Evolutionary conservation across 2,797 vertebrate species (phyloP), one percentile per base, ranked within the genome.

Genomic region (Acropternis orthonyx): DNA sequence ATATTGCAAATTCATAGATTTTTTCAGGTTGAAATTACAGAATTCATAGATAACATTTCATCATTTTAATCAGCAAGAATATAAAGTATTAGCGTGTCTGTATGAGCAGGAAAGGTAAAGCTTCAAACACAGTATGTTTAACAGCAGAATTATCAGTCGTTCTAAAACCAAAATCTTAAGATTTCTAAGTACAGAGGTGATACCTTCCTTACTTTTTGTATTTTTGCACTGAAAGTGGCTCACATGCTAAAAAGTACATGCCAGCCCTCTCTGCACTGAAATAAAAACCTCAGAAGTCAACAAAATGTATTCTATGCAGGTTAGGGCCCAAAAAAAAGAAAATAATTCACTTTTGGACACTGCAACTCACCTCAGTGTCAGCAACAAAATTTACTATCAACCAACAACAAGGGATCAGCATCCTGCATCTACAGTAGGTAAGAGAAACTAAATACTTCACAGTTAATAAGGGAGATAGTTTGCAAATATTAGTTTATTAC

Each of bases 291-390:
- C 30, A 58, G 15, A 59, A 62, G 18, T 39, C 14, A 37, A 37
- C 6, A 71, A 67, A 71, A 84, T 43, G 0, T n/a, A 67, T 44
- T 59, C 17, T 10, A 36, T 24, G 12, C 22, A 85, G 43, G 5
- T 20, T 61, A 26, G 4, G 10, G 4, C 27, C 3, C 7, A 9
- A 12, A 28, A 51, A 6, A 5, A 0, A 0, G 0, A 30, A 68
- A 56, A 28, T 11, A 61, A 46, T 52, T 61, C 14, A n/a, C 21
- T 73, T 89, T 30, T 36, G 22, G 24, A 62, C 26, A n/a, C 30
- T 73, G 26, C 28, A 55, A 5, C 36, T 79, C 32, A 32, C 19
- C 32, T 79, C 39, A 54, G 2, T 18, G 19, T 49, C 32, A 88
- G 22, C 43, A 76, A 48, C 15, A 68, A 46, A 63, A 5, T n/a